Conservation (phyloP, 2,113 vertebrate species). For the Coryphaenoides rupestris region DNA sequence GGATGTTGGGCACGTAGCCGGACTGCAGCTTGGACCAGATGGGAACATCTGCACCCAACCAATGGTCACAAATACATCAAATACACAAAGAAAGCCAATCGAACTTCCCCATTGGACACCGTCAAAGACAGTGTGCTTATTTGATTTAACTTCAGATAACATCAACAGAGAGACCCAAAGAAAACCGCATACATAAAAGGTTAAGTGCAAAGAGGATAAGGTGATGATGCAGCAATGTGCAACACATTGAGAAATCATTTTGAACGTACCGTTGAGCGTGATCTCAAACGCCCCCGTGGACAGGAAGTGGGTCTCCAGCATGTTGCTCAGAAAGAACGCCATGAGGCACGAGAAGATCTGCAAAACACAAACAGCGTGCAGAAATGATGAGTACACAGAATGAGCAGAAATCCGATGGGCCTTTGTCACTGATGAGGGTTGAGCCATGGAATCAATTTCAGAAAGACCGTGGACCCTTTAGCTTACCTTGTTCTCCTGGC, state of each 20-base stretch:
- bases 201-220: no score
- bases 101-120: not conserved
- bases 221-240: no score
- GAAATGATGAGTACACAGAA: not conserved
- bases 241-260: no score
- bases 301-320: conserved; percentile 76
- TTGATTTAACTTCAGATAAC: no score
- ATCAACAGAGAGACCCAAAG: no score
- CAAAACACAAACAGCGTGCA: conserved; percentile 9
- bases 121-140: no score
- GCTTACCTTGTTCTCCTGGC: conserved; percentile 76
- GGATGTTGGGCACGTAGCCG: conserved; percentile 74
- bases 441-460: no score
- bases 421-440: no score
- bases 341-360: conserved; percentile 79
- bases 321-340: conserved; percentile 75
- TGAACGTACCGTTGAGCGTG: conserved; percentile 63
- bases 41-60: conserved; percentile 61
- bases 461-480: not conserved
- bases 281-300: conserved; percentile 77
- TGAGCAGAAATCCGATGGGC: no score
- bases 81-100: not conserved
- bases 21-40: conserved; percentile 78
- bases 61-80: not conserved
- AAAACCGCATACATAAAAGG: no score